Evolutionary conservation across 2,797 vertebrate species (phyloP), one percentile per base, ranked within the genome.

Genomic region (Sebastes kiyomatsui): DNA sequence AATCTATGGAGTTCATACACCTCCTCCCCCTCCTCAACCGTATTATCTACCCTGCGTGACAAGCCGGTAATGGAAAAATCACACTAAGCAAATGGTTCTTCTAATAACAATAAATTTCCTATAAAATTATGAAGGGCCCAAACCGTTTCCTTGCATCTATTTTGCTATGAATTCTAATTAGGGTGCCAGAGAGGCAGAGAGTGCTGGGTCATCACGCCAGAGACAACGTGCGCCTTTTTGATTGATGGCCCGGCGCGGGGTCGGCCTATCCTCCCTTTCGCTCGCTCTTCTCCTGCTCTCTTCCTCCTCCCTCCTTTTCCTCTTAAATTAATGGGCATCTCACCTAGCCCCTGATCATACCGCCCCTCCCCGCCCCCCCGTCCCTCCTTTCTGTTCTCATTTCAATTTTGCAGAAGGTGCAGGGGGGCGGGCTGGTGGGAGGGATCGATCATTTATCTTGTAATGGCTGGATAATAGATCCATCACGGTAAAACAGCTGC

Each of bases 21-120:
- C 87, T n/a, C 87, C 85, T 42, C 72, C 85, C 56, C 77, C 71
- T 49, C 67, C 80, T 95, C 95, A 92, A 95, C 96, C 94, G 95
- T 96, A 98, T 98, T 97, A 98, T 98, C 97, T 97, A 97, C 96
- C 96, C 96, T 95, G 96, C 96, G 95, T 99, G 98, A 99, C 98
- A 99, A 97, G 97, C 94, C 93, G 95, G 97, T 99, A 98, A 99
- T 98, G 97, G 98, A 98, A 99, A 99, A 98, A 98, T 97, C 97
- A 98, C 98, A 97, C 97, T 97, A 98, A 98, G 98, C 97, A 99
- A 99, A 99, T 99, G 97, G 97, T 96, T 99, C 96, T 96, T 97
- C 97, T 99, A 99, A 99, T 99, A 99, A 99, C 97, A 98, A 99
- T 99, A 98, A 97, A 99, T 99, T 98, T 97, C 97, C 97, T 97